These are phyloP conservation scores for Porites lobata DNA, from an alignment of 92 coral and sea anemone genomes.

Conservation along the genomic window DNA sequence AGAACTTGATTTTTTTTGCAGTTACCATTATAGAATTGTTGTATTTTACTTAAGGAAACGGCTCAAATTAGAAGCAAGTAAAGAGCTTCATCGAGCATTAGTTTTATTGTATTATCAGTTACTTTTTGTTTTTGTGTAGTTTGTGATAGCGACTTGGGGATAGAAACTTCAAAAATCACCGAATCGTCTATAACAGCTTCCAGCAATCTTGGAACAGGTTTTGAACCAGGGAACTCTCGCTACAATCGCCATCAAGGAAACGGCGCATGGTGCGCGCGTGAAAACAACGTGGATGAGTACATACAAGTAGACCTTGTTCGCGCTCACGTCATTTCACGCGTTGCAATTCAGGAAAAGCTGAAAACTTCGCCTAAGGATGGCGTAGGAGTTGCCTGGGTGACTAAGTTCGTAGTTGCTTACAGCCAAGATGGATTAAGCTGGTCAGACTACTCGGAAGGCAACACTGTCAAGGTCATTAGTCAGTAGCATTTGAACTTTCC, in stretches of 20 bases:
- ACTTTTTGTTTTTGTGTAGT: constrained; percentile 25
- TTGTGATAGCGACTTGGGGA: constrained; percentile 65
- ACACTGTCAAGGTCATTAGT: constrained; percentile 33
- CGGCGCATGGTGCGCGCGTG: constrained; percentile 81
- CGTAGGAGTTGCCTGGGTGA: constrained; percentile 73
- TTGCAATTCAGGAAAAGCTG: constrained; percentile 63
- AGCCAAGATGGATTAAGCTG: constrained; percentile 64
- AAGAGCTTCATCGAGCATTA: background rate
- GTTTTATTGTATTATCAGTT: background rate
- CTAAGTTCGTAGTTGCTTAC: constrained; percentile 48
- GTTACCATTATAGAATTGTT: too few species aligned
- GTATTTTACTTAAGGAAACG: too few species aligned
- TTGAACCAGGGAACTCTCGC: constrained; percentile 72
- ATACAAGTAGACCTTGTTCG: constrained; percentile 56
- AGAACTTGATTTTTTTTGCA: too few species aligned
- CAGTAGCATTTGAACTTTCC: background rate
- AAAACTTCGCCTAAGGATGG: constrained; percentile 33
- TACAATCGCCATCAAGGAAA: constrained; percentile 72
- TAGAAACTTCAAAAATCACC: constrained; percentile 55
- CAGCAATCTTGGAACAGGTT: constrained; percentile 54
- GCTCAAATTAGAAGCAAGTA: too few species aligned
- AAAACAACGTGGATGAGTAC: constrained; percentile 54
- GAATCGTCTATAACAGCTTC: constrained; percentile 73
- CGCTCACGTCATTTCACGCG: constrained; percentile 40
- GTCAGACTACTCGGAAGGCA: constrained; percentile 49